Evolutionary conservation across 1,140 invertebrate genomes (phyloP).

Genomic region (Oreohelix idahoensis): DNA sequence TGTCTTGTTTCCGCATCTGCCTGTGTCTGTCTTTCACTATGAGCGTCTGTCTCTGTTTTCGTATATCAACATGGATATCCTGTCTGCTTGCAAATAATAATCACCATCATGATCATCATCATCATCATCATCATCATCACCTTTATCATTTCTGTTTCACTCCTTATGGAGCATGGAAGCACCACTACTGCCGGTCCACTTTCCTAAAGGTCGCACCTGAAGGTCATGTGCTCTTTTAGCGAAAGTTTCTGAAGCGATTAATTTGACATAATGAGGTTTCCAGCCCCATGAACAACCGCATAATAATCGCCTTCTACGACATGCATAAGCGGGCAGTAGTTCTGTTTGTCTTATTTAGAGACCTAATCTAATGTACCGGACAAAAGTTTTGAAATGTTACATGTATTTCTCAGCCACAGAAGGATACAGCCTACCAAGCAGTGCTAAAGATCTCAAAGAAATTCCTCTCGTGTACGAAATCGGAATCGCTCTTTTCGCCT

Average conservation of each 20-base stretch:
- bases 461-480: conserved; percentile 72
- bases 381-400: neutral
- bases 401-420: conserved; percentile 12
- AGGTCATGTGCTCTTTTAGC: neutral
- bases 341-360: neutral
- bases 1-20: neutral
- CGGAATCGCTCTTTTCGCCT: conserved; percentile 78
- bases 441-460: conserved; percentile 58
- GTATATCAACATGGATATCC: too few relatives aligned
- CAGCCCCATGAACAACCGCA: too few relatives aligned
- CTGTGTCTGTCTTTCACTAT: neutral
- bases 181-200: neutral
- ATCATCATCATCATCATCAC: too few relatives aligned
- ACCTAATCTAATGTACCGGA: neutral
- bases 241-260: too few relatives aligned
- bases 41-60: neutral
- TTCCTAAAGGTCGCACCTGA: neutral
- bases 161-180: too few relatives aligned
- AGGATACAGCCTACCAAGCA: conserved; percentile 43
- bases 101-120: too few relatives aligned
- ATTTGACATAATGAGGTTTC: too few relatives aligned
- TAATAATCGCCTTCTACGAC: too few relatives aligned
- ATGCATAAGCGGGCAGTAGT: neutral
- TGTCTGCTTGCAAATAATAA: too few relatives aligned
- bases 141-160: neutral